Evolutionary conservation across 37 sponge, comb jelly and placozoan genomes (phyloP).

Genomic region (Axinella damicornis): DNA sequence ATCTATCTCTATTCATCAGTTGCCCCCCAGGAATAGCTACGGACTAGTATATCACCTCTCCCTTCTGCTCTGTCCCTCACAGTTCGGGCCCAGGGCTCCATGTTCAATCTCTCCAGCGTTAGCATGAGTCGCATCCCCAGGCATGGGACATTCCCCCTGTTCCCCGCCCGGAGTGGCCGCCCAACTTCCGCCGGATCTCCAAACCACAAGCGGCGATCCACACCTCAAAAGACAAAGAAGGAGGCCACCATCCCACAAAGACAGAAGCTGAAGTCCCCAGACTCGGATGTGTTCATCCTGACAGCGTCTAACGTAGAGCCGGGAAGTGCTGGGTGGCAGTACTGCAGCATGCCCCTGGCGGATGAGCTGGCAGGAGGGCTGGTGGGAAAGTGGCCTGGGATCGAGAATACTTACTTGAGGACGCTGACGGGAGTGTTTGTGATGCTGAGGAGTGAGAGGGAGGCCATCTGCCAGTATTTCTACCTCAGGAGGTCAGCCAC

Average conservation of each 20-base stretch:
- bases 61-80: background rate
- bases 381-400: conserved; percentile 77
- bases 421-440: conserved; percentile 72
- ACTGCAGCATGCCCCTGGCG: conserved; percentile 36
- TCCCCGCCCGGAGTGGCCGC: background rate
- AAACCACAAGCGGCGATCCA: background rate
- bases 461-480: conserved; percentile 83
- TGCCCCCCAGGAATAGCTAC: too few relatives aligned
- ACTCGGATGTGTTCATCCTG: background rate
- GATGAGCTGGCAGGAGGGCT: conserved; percentile 56
- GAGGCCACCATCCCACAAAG: background rate
- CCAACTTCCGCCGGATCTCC: conserved; percentile 35
- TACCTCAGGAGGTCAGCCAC: conserved; percentile 66
- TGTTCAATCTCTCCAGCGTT: background rate
- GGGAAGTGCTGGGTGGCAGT: conserved; percentile 57
- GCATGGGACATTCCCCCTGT: background rate
- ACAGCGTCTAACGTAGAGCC: conserved; percentile 12
- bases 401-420: conserved; percentile 75
- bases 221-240: background rate
- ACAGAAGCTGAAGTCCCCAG: background rate
- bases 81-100: background rate
- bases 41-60: background rate
- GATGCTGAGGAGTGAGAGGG: conserved; percentile 76
- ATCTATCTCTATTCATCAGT: too few relatives aligned
- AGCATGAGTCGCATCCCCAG: conserved; percentile 4